Evolutionary conservation across 2,888 invertebrate genomes (phyloP).

Genomic region (Bhutanitis thaidina): DNA sequence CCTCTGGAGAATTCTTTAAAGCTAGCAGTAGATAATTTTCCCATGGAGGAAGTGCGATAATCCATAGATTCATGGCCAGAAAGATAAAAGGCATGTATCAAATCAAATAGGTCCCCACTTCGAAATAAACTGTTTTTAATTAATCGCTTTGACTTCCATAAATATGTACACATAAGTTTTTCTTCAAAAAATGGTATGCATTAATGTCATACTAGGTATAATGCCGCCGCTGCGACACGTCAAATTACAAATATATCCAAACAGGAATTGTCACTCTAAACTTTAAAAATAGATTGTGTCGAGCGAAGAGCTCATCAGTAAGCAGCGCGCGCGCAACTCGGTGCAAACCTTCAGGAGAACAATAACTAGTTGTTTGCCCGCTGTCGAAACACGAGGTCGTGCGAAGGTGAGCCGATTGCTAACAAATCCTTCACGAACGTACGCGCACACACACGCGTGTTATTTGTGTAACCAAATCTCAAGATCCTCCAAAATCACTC

Average conservation of each 20-base stretch:
- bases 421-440: slow-evolving; percentile 60
- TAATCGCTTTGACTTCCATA: no score
- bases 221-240: neutral
- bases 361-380: slow-evolving; percentile 63
- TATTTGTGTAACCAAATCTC: slow-evolving; percentile 9
- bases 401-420: slow-evolving; percentile 72
- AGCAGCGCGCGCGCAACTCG: slow-evolving; percentile 62
- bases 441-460: slow-evolving; percentile 16
- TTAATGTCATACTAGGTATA: no score
- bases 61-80: no score
- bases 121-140: no score
- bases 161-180: no score
- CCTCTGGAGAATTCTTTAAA: no score
- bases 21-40: no score
- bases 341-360: slow-evolving; percentile 68
- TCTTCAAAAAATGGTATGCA: no score
- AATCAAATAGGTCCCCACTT: no score
- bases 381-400: slow-evolving; percentile 76
- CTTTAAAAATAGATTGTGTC: slow-evolving; percentile 56
- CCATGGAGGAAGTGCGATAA: no score
- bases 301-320: slow-evolving; percentile 62
- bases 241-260: neutral
- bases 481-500: neutral
- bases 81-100: no score
- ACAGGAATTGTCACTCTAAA: slow-evolving; percentile 21